Conservation (phyloP, 2,888 invertebrate species). For the Drosophila kanekoi region DNA sequence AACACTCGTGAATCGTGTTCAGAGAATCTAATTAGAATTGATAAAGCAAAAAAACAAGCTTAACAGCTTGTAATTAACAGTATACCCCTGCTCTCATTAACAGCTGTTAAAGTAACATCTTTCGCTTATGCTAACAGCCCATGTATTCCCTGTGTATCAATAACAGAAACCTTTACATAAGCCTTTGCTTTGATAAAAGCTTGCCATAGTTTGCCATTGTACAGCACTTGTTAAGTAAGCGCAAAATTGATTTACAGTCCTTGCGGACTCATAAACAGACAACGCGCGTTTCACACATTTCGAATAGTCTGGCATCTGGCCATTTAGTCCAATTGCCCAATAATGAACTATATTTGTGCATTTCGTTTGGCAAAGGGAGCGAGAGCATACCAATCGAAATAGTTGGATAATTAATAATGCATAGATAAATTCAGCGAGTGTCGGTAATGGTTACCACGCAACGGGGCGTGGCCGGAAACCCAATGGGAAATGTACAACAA, state of each 20-base stretch:
- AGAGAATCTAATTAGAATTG: neutral
- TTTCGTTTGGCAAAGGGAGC: neutral
- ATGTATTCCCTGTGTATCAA: no score
- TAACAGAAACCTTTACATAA: no score
- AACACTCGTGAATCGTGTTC: neutral
- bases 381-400: conserved; percentile 33
- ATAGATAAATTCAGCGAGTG: conserved; percentile 30
- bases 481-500: conserved; percentile 33
- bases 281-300: conserved; percentile 20
- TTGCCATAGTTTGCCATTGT: conserved; percentile 5
- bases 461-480: conserved; percentile 33
- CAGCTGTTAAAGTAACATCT: no score
- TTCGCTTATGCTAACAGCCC: neutral
- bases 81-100: neutral
- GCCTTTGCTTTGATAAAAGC: no score
- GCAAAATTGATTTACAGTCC: conserved; percentile 33
- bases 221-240: conserved; percentile 14
- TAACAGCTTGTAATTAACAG: neutral
- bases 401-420: conserved; percentile 66
- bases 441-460: conserved; percentile 16
- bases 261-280: conserved; percentile 2
- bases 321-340: conserved; percentile 32
- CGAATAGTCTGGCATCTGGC: conserved; percentile 28
- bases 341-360: conserved; percentile 45
- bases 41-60: neutral